These are phyloP conservation scores for Adrianichthys oophorus DNA, from an alignment of 2,797 vertebrate species.

Conservation along the genomic window DNA sequence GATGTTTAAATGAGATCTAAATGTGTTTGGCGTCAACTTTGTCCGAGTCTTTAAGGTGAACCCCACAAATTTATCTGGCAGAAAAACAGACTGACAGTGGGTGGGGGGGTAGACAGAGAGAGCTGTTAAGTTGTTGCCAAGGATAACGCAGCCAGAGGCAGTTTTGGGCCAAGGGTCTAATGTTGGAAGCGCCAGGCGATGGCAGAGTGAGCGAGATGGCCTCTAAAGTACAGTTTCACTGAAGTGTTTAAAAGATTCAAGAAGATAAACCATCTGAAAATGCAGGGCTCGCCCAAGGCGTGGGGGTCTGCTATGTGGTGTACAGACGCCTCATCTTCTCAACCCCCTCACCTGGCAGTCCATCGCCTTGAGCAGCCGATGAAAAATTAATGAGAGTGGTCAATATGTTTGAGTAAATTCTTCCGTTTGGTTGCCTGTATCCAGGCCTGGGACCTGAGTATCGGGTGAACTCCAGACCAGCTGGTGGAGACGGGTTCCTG, in stretches of 20 bases:
- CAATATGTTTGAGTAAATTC: constrained; percentile 68
- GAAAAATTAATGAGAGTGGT: constrained; percentile 71
- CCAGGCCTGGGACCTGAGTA: constrained; percentile 28
- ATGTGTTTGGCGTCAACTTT: background rate
- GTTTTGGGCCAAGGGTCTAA: constrained; percentile 52
- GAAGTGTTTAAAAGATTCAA: constrained; percentile 64
- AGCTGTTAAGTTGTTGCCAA: constrained; percentile 62
- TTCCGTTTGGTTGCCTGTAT: constrained; percentile 48
- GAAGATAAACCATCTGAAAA: constrained; percentile 60
- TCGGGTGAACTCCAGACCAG: constrained; percentile 17
- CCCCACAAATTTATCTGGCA: constrained; percentile 18
- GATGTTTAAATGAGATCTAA: background rate
- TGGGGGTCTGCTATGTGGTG: constrained; percentile 34
- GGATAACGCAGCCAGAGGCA: constrained; percentile 50
- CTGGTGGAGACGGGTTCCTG: background rate
- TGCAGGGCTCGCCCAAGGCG: constrained; percentile 12
- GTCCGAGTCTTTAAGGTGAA: too few species aligned
- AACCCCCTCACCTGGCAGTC: constrained; percentile 44
- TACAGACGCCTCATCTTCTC: constrained; percentile 43
- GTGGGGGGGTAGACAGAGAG: constrained; percentile 11
- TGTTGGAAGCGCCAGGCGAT: constrained; percentile 36
- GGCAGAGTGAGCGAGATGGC: constrained; percentile 32
- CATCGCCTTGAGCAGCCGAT: constrained; percentile 56
- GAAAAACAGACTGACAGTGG: constrained; percentile 8
- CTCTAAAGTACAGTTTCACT: constrained; percentile 54